Evolutionary conservation across 1,140 invertebrate species (phyloP).

Genomic region (Leptinotarsa defecta): DNA sequence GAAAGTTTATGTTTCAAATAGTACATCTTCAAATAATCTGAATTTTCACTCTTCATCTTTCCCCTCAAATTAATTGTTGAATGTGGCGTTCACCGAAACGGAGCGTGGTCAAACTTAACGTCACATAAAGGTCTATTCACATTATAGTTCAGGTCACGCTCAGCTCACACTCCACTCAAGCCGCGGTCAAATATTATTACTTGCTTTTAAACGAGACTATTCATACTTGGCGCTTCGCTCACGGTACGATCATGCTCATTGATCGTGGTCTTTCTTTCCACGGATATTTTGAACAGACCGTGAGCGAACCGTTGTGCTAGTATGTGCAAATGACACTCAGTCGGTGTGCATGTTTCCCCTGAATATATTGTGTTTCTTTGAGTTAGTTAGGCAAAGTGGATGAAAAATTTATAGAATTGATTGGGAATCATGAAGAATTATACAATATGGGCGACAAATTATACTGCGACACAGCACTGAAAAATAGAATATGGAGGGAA

Average conservation of each 20-base stretch:
- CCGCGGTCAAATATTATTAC: too few species aligned
- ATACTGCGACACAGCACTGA: neutral
- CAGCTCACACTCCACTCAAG: too few species aligned
- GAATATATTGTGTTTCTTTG: neutral
- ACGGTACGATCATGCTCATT: neutral
- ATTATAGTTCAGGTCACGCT: too few species aligned
- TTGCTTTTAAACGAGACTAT: too few species aligned
- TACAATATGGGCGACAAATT: neutral
- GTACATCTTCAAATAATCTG: too few species aligned
- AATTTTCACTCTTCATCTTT: too few species aligned
- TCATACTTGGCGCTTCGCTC: too few species aligned
- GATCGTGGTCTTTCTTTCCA: neutral
- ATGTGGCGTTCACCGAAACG: too few species aligned
- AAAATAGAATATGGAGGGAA: neutral
- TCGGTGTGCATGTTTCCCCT: neutral
- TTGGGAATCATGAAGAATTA: neutral
- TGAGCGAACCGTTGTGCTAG: neutral
- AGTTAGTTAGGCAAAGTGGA: slow-evolving; percentile 1
- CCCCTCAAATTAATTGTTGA: too few species aligned
- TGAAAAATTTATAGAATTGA: neutral
- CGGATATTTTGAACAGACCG: neutral
- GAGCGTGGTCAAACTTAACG: too few species aligned
- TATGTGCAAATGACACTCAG: neutral
- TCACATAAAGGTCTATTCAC: too few species aligned
- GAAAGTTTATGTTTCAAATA: too few species aligned